These are phyloP conservation scores for Circaetus cinerascens DNA, from an alignment of 2,113 vertebrate genomes.

Conservation along the genomic window DNA sequence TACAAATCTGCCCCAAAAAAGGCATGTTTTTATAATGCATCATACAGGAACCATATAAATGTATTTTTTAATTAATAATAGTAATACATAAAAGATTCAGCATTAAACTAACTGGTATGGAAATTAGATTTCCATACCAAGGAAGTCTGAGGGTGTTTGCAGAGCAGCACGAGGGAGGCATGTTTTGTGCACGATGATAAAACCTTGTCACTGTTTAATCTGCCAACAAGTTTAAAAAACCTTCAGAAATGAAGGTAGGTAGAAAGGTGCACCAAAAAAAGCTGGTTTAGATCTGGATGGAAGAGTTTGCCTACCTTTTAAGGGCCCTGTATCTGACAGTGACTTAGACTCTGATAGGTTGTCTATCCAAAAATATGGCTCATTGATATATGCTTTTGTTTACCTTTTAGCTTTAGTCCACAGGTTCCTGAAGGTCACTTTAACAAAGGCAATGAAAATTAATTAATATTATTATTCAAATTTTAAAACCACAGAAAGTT, in stretches of 20 bases:
- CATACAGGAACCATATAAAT: not conserved
- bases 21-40: not conserved
- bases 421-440: not conserved
- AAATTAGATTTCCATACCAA: not conserved
- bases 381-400: conserved; percentile 8
- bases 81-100: not conserved
- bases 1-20: not conserved
- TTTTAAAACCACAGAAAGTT: not conserved
- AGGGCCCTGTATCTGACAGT: not conserved
- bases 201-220: not conserved
- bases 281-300: not conserved
- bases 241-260: not conserved
- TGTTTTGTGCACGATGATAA: not conserved
- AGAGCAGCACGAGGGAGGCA: rapidly evolving
- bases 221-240: not conserved
- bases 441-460: not conserved
- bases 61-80: not conserved
- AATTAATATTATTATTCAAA: not conserved
- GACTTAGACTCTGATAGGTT: not conserved
- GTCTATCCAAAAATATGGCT: not conserved
- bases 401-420: not conserved
- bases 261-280: not conserved
- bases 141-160: not conserved
- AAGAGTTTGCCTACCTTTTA: not conserved
- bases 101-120: not conserved